Evolutionary conservation across 2,113 vertebrate genomes (phyloP).

Genomic region (Petrocephalus zakoni): DNA sequence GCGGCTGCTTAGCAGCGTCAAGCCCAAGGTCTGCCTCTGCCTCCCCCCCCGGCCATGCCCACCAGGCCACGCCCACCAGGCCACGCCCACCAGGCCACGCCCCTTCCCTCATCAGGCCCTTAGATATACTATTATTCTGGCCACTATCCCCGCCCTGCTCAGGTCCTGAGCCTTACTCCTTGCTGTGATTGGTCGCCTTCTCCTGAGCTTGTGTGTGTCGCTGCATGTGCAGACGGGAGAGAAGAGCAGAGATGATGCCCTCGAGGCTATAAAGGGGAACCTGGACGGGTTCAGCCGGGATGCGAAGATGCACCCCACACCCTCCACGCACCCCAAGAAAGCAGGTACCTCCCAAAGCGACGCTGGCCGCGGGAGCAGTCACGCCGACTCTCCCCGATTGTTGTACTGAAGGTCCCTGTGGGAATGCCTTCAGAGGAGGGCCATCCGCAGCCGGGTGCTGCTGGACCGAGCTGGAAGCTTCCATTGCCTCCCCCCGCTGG

Average conservation of each 20-base stretch:
- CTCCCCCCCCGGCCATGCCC: too few species aligned
- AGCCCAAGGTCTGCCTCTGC: slow-evolving; percentile 81
- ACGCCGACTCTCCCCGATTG: not conserved
- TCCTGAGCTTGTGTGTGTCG: slow-evolving; percentile 19
- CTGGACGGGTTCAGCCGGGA: slow-evolving; percentile 97
- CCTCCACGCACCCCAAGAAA: slow-evolving; percentile 83
- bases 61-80: too few species aligned
- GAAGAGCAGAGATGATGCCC: slow-evolving; percentile 91
- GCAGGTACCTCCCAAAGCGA: slow-evolving; percentile 66
- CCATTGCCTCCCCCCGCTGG: not conserved
- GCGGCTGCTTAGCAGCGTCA: slow-evolving; percentile 91
- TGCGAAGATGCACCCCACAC: slow-evolving; percentile 93
- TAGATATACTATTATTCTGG: not conserved
- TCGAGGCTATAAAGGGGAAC: slow-evolving; percentile 98
- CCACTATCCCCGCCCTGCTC: not conserved
- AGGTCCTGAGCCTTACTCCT: too few species aligned
- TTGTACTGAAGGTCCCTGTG: not conserved
- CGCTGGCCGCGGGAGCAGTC: not conserved
- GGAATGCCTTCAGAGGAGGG: not conserved
- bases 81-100: not conserved
- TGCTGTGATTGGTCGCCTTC: too few species aligned
- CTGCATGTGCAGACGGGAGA: slow-evolving; percentile 73
- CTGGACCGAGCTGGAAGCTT: not conserved
- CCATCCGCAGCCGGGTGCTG: not conserved
- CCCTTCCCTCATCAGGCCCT: not conserved